phyloP scores from a whole-genome alignment of 2,888 invertebrate genomes.

The Thereva nobilitata region DNA sequence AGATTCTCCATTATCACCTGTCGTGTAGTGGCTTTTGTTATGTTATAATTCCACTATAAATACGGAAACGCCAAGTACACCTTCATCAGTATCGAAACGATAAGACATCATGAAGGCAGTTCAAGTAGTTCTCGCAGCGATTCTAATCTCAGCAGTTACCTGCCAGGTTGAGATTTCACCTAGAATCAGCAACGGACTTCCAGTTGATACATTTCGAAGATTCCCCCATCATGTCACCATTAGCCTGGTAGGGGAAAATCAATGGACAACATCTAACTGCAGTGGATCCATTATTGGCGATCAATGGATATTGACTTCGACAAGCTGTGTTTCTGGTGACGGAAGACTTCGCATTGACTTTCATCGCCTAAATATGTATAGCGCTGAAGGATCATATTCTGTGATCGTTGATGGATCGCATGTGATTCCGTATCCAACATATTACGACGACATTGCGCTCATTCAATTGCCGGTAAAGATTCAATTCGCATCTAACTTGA shows the following conservation, averaged over 20 bases:
- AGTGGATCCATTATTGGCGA: constrained; percentile 17
- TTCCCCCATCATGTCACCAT: constrained; percentile 27
- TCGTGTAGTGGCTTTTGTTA: no score
- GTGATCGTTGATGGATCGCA: not conserved
- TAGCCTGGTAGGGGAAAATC: not conserved
- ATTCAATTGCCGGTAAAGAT: constrained; percentile 5
- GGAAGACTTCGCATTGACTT: constrained; percentile 1
- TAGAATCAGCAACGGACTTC: constrained; percentile 10
- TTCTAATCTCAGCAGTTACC: no score
- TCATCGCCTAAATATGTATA: constrained; percentile 1
- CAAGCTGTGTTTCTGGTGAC: constrained; percentile 12
- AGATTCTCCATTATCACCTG: no score
- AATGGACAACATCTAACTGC: not conserved
- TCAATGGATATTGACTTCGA: constrained; percentile 23
- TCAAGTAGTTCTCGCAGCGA: no score
- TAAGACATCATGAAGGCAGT: no score
- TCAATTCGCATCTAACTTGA: not conserved
- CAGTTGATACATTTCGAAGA: constrained; percentile 21
- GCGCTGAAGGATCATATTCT: not conserved
- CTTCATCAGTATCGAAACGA: no score
- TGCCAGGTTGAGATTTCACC: not conserved
- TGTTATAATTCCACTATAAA: no score
- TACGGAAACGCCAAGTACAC: no score
- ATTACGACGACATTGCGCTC: constrained; percentile 16
- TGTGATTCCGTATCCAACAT: constrained; percentile 12